Evolutionary conservation across 2,113 vertebrate genomes (phyloP).

Genomic region (Taurulus bubalis): DNA sequence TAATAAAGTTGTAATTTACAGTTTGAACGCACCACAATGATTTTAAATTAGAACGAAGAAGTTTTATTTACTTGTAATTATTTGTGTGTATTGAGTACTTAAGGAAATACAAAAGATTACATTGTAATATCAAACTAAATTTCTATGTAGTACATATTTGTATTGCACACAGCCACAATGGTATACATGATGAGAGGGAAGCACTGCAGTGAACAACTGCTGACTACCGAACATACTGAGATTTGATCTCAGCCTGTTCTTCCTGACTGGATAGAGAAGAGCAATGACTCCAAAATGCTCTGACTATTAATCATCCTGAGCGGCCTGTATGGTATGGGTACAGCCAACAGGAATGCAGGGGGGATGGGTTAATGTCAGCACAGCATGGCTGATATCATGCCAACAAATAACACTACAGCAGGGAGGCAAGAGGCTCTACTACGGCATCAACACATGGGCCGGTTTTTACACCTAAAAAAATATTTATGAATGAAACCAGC

Average conservation of each 20-base stretch:
- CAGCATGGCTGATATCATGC: constrained; percentile 51
- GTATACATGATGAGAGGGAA: constrained; percentile 16
- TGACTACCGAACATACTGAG: constrained; percentile 66
- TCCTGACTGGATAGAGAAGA: constrained; percentile 58
- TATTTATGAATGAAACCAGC: constrained; percentile 44
- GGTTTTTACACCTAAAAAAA: constrained; percentile 14
- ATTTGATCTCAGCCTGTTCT: constrained; percentile 69
- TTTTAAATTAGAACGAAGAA: neutral
- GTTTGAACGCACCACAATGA: neutral
- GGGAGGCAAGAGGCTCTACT: constrained; percentile 6
- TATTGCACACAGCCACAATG: constrained; percentile 9
- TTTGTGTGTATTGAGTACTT: neutral
- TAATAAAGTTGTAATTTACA: too few relatives aligned
- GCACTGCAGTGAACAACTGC: constrained; percentile 56
- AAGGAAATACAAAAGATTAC: neutral
- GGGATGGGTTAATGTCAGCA: constrained; percentile 53
- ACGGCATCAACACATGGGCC: constrained; percentile 22
- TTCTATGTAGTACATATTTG: constrained; percentile 6
- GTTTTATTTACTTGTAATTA: neutral
- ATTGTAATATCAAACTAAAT: neutral
- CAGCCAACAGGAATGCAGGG: constrained; percentile 53
- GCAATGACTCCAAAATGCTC: constrained; percentile 71
- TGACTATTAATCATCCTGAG: constrained; percentile 74
- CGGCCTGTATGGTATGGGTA: constrained; percentile 67
- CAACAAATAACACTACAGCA: constrained; percentile 44